These are phyloP conservation scores for Pachypanchax playfairii DNA, from an alignment of 2,113 vertebrate genomes.

Conservation along the genomic window DNA sequence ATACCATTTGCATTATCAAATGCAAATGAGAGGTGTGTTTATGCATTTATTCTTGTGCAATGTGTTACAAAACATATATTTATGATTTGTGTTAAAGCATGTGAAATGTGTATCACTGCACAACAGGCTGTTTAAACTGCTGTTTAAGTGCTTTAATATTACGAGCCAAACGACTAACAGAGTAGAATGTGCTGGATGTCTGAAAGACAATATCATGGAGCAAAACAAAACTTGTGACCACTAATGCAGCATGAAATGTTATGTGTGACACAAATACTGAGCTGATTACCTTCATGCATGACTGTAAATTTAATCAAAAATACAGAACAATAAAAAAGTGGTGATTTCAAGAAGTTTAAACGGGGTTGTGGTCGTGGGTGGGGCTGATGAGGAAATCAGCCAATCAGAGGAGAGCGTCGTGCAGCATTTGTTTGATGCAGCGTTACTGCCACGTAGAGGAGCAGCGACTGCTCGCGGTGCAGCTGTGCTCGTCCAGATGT, in stretches of 20 bases:
- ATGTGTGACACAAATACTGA: constrained; percentile 9
- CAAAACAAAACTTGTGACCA: not conserved
- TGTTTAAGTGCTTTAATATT: constrained; percentile 36
- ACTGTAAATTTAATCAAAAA: constrained; percentile 36
- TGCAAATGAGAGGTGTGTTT: constrained; percentile 49
- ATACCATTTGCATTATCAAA: constrained; percentile 40
- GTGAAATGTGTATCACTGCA: constrained; percentile 43
- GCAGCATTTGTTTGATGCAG: constrained; percentile 24
- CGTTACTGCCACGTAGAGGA: constrained; percentile 71
- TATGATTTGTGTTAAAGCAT: constrained; percentile 62
- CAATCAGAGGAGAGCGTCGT: constrained; percentile 52
- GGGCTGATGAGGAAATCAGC: constrained; percentile 11
- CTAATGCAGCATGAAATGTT: constrained; percentile 49
- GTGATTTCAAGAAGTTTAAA: not conserved
- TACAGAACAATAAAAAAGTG: constrained; percentile 42
- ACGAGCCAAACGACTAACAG: constrained; percentile 17
- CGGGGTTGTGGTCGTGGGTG: constrained; percentile 45
- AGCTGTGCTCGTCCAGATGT: not conserved
- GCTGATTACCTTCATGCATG: constrained; percentile 51
- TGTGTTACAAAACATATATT: constrained; percentile 45
- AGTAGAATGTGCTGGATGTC: constrained; percentile 41
- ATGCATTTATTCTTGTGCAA: constrained; percentile 46
- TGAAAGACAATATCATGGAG: constrained; percentile 26
- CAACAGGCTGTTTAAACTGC: constrained; percentile 35
- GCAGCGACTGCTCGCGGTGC: not conserved